Conservation (phyloP, 2,888 invertebrate genomes). For the Eremobia ochroleuca region DNA sequence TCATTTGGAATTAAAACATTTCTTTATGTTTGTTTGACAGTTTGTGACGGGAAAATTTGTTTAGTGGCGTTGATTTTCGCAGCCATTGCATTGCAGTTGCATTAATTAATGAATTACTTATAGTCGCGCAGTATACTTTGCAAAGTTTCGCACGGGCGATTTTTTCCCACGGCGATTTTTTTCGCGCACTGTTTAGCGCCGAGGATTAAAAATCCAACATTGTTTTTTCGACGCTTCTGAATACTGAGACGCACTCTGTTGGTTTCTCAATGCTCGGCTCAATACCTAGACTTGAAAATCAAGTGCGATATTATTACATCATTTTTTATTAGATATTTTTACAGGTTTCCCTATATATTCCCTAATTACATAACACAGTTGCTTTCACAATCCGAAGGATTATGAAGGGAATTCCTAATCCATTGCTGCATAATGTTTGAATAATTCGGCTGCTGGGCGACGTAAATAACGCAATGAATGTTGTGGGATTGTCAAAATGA, state of each 20-base stretch:
- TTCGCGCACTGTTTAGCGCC: too few species aligned
- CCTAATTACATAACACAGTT: not conserved
- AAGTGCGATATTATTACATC: too few species aligned
- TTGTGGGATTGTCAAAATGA: not conserved
- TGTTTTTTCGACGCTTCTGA: too few species aligned
- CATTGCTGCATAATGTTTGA: not conserved
- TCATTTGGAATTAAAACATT: conserved; percentile 13
- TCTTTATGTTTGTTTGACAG: not conserved
- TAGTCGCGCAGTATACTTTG: too few species aligned
- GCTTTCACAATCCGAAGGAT: not conserved
- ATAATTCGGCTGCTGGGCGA: not conserved
- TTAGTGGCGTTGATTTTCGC: not conserved
- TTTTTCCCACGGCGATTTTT: too few species aligned
- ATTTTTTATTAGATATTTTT: too few species aligned
- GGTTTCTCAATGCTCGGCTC: too few species aligned
- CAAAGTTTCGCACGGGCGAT: too few species aligned
- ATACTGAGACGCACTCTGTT: too few species aligned
- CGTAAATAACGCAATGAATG: not conserved
- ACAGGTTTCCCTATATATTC: not conserved
- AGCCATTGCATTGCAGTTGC: not conserved
- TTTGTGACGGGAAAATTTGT: not conserved
- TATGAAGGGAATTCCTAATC: not conserved
- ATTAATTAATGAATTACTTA: not conserved
- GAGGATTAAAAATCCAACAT: too few species aligned
- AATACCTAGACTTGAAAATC: too few species aligned